phyloP scores from a whole-genome alignment of 2,888 invertebrate genomes.

The Ophion obscuratus region DNA sequence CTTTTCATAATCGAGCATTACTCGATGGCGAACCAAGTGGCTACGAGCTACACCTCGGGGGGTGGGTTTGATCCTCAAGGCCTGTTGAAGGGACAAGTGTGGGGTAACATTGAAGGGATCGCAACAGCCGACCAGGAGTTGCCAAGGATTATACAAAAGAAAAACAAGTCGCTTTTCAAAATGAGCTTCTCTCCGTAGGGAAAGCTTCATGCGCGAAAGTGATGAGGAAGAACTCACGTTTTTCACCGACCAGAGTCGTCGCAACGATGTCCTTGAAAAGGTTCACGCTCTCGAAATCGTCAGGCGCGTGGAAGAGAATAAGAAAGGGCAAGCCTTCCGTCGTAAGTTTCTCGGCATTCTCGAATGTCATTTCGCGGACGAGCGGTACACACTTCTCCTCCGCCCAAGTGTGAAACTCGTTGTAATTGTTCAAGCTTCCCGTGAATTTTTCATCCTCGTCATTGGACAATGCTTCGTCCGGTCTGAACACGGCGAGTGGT shows the following conservation, averaged over 20 bases:
- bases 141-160: too few relatives aligned
- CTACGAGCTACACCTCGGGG: too few relatives aligned
- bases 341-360: slow-evolving; percentile 99
- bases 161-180: too few relatives aligned
- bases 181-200: too few relatives aligned
- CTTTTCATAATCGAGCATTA: too few relatives aligned
- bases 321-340: slow-evolving; percentile 99
- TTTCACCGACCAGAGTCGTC: slow-evolving; percentile 92
- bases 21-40: too few relatives aligned
- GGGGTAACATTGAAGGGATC: too few relatives aligned
- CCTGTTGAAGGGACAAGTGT: too few relatives aligned
- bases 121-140: too few relatives aligned
- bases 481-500: slow-evolving; percentile 93
- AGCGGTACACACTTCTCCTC: slow-evolving; percentile 97
- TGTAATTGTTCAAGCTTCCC: slow-evolving; percentile 91
- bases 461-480: slow-evolving; percentile 91
- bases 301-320: slow-evolving; percentile 96
- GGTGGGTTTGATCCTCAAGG: too few relatives aligned
- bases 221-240: slow-evolving; percentile 89
- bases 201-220: too few relatives aligned
- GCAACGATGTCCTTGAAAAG: slow-evolving; percentile 93
- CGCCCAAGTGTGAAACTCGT: slow-evolving; percentile 95
- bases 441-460: slow-evolving; percentile 93
- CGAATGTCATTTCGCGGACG: slow-evolving; percentile 99
- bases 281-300: slow-evolving; percentile 93